These are phyloP conservation scores for Laspeyria flexula DNA, from an alignment of 2,888 invertebrate species.

Conservation along the genomic window DNA sequence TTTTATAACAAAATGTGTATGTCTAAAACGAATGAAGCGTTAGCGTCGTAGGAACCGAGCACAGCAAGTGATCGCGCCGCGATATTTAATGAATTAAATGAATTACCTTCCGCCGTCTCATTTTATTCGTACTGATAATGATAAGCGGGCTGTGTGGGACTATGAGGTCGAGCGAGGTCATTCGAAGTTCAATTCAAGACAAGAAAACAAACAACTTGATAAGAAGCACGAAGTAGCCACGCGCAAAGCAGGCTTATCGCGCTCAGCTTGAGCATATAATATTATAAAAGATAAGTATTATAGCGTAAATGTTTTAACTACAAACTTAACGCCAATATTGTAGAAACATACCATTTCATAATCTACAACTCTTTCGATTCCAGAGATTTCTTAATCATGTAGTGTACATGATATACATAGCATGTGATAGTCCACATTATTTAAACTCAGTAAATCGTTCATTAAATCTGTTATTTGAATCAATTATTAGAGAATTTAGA, in stretches of 20 bases:
- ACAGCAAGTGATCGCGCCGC: slow-evolving; percentile 58
- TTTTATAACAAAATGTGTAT: slow-evolving; percentile 35
- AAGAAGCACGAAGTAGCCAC: slow-evolving; percentile 80
- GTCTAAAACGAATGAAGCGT: slow-evolving; percentile 19
- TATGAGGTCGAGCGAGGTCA: slow-evolving; percentile 83
- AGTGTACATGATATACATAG: too few relatives aligned
- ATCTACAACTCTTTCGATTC: not conserved
- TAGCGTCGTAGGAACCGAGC: slow-evolving; percentile 20
- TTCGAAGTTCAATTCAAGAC: slow-evolving; percentile 76
- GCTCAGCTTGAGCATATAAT: slow-evolving; percentile 25
- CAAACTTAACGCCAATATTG: slow-evolving; percentile 4
- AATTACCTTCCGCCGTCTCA: slow-evolving; percentile 74
- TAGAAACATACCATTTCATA: slow-evolving; percentile 44
- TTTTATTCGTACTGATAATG: slow-evolving; percentile 79
- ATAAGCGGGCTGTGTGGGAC: slow-evolving; percentile 78
- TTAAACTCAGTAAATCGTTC: too few relatives aligned
- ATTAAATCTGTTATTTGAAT: too few relatives aligned
- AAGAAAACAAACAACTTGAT: slow-evolving; percentile 81
- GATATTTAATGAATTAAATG: slow-evolving; percentile 67
- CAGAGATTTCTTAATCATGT: too few relatives aligned
- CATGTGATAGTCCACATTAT: too few relatives aligned
- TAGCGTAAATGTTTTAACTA: not conserved
- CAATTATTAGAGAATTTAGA: too few relatives aligned
- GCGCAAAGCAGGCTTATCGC: slow-evolving; percentile 68
- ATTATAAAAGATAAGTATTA: slow-evolving; percentile 30